Conservation (phyloP, 2,797 vertebrate species). For the Sylvia borin region DNA sequence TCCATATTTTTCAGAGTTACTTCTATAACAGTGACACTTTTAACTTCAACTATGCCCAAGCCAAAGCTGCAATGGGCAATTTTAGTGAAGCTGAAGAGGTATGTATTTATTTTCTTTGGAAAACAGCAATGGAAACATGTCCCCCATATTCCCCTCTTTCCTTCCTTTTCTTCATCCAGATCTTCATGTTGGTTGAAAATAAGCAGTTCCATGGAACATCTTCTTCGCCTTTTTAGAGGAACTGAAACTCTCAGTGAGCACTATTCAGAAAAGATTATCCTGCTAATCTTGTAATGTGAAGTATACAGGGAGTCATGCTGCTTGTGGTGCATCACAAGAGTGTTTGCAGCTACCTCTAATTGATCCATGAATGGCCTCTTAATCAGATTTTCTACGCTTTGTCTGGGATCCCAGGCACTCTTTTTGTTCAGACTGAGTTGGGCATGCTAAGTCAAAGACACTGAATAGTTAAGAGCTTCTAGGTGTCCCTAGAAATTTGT, state of each 20-base stretch:
- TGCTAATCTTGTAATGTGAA: conserved; percentile 36
- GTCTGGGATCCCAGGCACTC: background rate
- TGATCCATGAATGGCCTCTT: conserved; percentile 49
- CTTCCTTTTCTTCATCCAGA: background rate
- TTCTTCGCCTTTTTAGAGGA: background rate
- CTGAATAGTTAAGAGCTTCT: conserved; percentile 17
- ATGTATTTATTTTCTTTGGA: conserved; percentile 38
- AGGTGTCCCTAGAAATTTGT: conserved; percentile 30
- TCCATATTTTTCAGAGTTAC: conserved; percentile 85
- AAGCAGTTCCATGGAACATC: background rate
- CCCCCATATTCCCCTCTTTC: background rate
- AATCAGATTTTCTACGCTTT: conserved; percentile 12
- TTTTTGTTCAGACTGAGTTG: background rate
- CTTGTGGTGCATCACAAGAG: conserved; percentile 16
- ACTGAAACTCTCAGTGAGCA: background rate
- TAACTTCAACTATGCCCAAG: conserved; percentile 98
- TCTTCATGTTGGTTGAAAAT: conserved; percentile 6
- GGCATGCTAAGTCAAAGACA: background rate
- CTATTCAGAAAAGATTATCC: conserved; percentile 39
- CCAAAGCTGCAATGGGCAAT: conserved; percentile 92
- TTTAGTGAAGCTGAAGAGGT: conserved; percentile 96
- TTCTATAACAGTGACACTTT: conserved; percentile 96
- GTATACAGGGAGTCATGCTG: background rate
- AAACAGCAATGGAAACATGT: background rate
- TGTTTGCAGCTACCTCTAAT: conserved; percentile 40